Conservation (phyloP, 1,140 invertebrate species). For the Musca domestica region DNA sequence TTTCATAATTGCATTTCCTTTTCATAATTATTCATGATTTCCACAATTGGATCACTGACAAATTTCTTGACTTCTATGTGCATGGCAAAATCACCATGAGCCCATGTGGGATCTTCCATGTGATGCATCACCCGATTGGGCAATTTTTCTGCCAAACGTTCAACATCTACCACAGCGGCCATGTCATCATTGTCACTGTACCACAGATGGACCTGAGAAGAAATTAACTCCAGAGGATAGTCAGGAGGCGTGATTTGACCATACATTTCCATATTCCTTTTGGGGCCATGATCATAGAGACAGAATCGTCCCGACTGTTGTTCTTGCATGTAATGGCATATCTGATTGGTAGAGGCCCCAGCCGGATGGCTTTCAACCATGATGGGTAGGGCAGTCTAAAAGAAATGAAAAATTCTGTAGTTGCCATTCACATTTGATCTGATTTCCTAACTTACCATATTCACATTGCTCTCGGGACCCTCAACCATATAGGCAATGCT, state of each 20-base stretch:
- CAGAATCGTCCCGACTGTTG: conserved; percentile 43
- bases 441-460: background rate
- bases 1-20: background rate
- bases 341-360: conserved; percentile 56
- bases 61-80: conserved; percentile 31
- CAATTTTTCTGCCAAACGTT: conserved; percentile 48
- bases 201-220: conserved; percentile 60
- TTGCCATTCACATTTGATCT: no score
- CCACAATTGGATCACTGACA: conserved; percentile 41
- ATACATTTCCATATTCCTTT: conserved; percentile 57
- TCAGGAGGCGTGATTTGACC: conserved; percentile 54
- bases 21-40: conserved; percentile 34
- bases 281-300: conserved; percentile 53
- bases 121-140: conserved; percentile 53
- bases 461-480: background rate
- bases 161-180: conserved; percentile 62
- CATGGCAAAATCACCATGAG: conserved; percentile 61
- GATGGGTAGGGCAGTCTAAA: conserved; percentile 49
- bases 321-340: conserved; percentile 57
- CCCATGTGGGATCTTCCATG: conserved; percentile 58
- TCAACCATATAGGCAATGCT: conserved; percentile 9
- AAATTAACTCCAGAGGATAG: conserved; percentile 62
- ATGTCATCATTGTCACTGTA: conserved; percentile 62
- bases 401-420: background rate
- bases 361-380: conserved; percentile 52